These are phyloP conservation scores for Lepus townsendii DNA, from an alignment of 2,797 vertebrate species.

Conservation along the genomic window DNA sequence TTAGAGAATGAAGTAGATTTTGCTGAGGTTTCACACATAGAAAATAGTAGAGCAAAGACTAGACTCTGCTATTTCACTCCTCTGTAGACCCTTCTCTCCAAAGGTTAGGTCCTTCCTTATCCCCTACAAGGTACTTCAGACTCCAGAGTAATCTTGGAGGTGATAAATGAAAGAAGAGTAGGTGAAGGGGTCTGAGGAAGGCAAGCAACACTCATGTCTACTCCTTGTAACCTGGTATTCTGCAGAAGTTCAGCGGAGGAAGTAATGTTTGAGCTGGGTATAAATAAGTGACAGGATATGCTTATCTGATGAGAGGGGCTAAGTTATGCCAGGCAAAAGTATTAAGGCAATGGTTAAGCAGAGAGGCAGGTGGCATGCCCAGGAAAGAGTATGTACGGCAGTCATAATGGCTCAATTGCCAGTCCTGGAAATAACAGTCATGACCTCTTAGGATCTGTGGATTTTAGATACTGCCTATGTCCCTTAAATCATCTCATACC, in stretches of 20 bases:
- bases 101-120: not conserved
- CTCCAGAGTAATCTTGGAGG: not conserved
- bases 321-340: not conserved
- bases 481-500: not conserved
- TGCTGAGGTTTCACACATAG: not conserved
- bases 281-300: not conserved
- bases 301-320: not conserved
- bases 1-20: not conserved
- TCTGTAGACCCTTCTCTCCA: not conserved
- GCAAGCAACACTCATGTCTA: not conserved
- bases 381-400: not conserved
- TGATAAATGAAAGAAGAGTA: not conserved
- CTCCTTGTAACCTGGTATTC: not conserved
- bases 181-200: not conserved
- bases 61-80: not conserved
- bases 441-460: no score
- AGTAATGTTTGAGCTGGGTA: no score
- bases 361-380: not conserved
- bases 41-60: not conserved
- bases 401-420: not conserved
- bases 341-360: not conserved
- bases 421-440: not conserved
- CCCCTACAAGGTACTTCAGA: not conserved
- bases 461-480: not conserved
- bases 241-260: not conserved